Evolutionary conservation across 2,113 vertebrate genomes (phyloP).

Genomic region (Chaenocephalus aceratus): DNA sequence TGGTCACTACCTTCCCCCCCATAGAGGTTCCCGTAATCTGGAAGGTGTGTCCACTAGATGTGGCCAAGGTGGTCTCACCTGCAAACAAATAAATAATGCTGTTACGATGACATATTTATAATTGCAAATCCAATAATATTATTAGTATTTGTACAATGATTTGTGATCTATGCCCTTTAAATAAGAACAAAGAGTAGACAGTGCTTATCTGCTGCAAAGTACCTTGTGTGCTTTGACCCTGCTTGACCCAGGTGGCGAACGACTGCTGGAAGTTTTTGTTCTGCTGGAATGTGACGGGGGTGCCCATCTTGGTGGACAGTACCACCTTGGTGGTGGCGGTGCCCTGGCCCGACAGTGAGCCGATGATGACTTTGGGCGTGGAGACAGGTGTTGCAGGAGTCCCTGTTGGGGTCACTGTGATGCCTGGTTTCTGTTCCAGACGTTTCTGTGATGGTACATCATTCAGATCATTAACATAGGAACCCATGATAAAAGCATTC

Average conservation of each 20-base stretch:
- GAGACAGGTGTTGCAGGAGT: slow-evolving; percentile 83
- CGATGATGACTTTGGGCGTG: slow-evolving; percentile 87
- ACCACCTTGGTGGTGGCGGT: slow-evolving; percentile 94
- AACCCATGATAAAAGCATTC: background rate
- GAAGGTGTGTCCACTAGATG: slow-evolving; percentile 93
- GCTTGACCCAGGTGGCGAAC: slow-evolving; percentile 98
- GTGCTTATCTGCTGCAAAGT: background rate
- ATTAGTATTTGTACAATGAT: background rate
- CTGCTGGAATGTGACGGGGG: slow-evolving; percentile 98
- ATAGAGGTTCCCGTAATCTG: slow-evolving; percentile 95
- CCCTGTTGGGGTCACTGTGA: slow-evolving; percentile 81
- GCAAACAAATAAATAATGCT: slow-evolving; percentile 69
- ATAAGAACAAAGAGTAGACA: background rate
- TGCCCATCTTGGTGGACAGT: slow-evolving; percentile 94
- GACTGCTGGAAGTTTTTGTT: slow-evolving; percentile 99
- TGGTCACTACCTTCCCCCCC: slow-evolving; percentile 95
- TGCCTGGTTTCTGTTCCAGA: slow-evolving; percentile 91
- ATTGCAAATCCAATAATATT: background rate
- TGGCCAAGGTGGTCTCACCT: slow-evolving; percentile 89
- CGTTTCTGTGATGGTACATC: slow-evolving; percentile 88
- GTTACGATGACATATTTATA: too few species aligned
- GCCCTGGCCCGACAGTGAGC: slow-evolving; percentile 85
- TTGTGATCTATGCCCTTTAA: background rate
- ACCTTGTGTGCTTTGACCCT: slow-evolving; percentile 94
- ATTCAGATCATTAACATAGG: background rate